These are phyloP conservation scores for Saiga tatarica DNA, from an alignment of 2,113 vertebrate genomes.

Conservation along the genomic window DNA sequence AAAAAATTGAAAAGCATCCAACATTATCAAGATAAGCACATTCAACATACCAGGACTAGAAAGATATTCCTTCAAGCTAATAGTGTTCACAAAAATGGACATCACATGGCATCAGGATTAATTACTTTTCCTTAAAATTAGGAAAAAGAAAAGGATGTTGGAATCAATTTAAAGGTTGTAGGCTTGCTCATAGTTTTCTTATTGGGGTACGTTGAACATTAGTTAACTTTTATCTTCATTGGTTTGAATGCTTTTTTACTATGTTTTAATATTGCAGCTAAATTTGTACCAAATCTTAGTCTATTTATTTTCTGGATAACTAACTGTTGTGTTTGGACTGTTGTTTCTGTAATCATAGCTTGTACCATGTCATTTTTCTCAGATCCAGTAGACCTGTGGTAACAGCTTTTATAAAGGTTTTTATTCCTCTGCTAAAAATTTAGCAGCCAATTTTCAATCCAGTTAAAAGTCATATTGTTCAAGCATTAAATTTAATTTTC, in stretches of 20 bases:
- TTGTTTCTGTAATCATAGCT: neutral
- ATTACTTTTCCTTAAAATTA: neutral
- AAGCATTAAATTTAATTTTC: slow-evolving; percentile 31
- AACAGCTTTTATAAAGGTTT: neutral
- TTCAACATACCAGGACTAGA: neutral
- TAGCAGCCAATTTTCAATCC: neutral
- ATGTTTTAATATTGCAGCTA: neutral
- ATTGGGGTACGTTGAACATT: neutral
- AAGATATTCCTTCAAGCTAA: neutral
- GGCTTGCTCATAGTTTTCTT: neutral
- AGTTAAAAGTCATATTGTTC: neutral
- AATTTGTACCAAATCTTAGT: neutral
- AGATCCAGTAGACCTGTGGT: neutral
- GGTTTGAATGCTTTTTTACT: neutral
- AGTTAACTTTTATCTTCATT: neutral
- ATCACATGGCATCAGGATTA: neutral
- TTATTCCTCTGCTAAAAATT: slow-evolving; percentile 1
- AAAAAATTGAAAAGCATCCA: neutral
- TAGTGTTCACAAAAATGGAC: neutral
- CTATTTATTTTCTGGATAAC: neutral
- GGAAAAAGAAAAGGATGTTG: neutral
- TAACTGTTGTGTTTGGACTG: neutral
- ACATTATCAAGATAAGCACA: neutral
- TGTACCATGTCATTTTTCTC: neutral
- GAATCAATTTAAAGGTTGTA: neutral